Percentiles rank a stretch among this genome's conserved stretches.
Evolutionary conservation across 2,888 invertebrate genomes (phyloP).

Genomic region (Liopterus haemorrhoidalis): DNA sequence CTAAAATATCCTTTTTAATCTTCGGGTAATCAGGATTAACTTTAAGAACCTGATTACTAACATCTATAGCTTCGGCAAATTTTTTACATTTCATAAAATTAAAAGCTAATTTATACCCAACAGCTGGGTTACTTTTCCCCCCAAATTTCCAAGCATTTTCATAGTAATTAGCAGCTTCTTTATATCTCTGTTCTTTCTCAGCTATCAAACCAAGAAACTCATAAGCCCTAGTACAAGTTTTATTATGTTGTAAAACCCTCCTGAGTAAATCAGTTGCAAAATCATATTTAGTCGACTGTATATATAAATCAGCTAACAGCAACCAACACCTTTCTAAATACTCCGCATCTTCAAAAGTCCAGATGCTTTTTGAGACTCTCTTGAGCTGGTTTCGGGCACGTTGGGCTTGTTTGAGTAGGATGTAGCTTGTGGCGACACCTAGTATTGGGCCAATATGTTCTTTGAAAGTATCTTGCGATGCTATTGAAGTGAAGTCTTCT

Average conservation of each 20-base stretch:
- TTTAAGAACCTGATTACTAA: constrained; percentile 76
- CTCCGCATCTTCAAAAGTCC: constrained; percentile 95
- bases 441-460: constrained; percentile 82
- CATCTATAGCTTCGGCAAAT: constrained; percentile 87
- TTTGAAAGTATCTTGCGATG: constrained; percentile 64
- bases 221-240: constrained; percentile 84
- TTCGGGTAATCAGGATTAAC: constrained; percentile 83
- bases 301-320: constrained; percentile 83
- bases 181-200: constrained; percentile 89
- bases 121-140: constrained; percentile 72
- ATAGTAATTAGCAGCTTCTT: constrained; percentile 76
- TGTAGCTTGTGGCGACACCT: constrained; percentile 66
- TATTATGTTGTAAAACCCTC: constrained; percentile 73
- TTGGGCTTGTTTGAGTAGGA: constrained; percentile 83
- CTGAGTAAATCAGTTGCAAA: constrained; percentile 77
- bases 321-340: constrained; percentile 95
- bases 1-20: constrained; percentile 87
- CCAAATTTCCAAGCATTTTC: constrained; percentile 81
- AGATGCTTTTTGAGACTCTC: constrained; percentile 72
- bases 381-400: constrained; percentile 90
- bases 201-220: constrained; percentile 80
- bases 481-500: constrained; percentile 64
- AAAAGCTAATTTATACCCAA: constrained; percentile 91
- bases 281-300: constrained; percentile 77
- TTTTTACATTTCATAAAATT: constrained; percentile 84